Base-by-base conservation (phyloP, 2,113 vertebrate species). In the Sinosuthora webbiana region DNA sequence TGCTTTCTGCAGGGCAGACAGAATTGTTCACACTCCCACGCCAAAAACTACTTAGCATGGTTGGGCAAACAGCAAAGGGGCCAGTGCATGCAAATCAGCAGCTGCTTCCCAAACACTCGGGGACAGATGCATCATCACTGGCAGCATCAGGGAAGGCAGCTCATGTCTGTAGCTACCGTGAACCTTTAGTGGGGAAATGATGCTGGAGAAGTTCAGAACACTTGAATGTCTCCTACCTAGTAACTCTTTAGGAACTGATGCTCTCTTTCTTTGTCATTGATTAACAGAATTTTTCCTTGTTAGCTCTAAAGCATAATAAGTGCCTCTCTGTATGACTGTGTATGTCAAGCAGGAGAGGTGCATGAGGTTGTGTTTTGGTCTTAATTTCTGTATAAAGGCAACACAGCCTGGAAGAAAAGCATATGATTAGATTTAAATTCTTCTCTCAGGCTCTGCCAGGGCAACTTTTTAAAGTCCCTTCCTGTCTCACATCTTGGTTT, bases 61-160 rank as follows among this genome's bases (percentile, higher is more conserved):
- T 83, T 74, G 71, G 90, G 89, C 67, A 77, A 89, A 91, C 56
- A 87, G 91, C 89, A 82, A 87, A 87, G 73, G 56, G 77, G 70
- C 49, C 83, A 85, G 63, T 3, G 4, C 30, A 69, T 45, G 63
- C 89, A 93, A 67, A 94, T 77, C 79, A 67, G 91, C 90, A 83
- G 90, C 94, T 97, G 71, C 39, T 42, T 94, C 78, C 79, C 86
- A 64, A 90, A 88, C 30, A 70, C 27, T 22, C 75, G 59, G 75
- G 82, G 85, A 87, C 74, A 81, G 70, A 95, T 35, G 59, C 53
- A 94, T 41, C 89, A 45, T 30, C 83, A 41, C 57, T 8, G 77
- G 77, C 62, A 91, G 63, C 75, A 69, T 13, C 57, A 62, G 78
- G 55, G 50, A 90, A 70, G 33, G 39, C 56, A 77, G 71, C 55